Evolutionary conservation across 2,888 invertebrate genomes (phyloP).

Genomic region (Vesta saturnalis): DNA sequence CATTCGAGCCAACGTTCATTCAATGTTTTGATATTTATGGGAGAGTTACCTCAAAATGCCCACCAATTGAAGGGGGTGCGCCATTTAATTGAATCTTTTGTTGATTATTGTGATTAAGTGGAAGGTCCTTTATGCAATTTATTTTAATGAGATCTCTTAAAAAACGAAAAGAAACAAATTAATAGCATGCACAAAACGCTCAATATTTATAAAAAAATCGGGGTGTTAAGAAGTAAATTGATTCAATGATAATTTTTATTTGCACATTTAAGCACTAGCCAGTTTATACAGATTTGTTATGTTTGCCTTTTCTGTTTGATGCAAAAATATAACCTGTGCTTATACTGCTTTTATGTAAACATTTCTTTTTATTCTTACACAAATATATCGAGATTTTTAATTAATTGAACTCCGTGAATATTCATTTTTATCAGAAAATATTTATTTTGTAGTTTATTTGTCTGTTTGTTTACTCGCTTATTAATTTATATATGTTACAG

Average conservation of each 20-base stretch:
- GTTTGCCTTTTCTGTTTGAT: constrained; percentile 38
- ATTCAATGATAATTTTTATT: constrained; percentile 39
- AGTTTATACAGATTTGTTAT: constrained; percentile 39
- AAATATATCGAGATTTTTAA: constrained; percentile 38
- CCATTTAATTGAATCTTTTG: constrained; percentile 58
- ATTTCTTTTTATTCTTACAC: constrained; percentile 35
- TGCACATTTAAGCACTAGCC: constrained; percentile 37
- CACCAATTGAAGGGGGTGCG: constrained; percentile 38
- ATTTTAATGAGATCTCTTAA: constrained; percentile 47
- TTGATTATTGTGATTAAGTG: constrained; percentile 58
- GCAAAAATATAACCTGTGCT: constrained; percentile 39
- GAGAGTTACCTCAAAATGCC: constrained; percentile 55
- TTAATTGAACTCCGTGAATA: constrained; percentile 36
- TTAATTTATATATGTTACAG: constrained; percentile 27
- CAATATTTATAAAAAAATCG: constrained; percentile 18
- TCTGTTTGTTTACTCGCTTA: constrained; percentile 28
- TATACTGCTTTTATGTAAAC: constrained; percentile 32
- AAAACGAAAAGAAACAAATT: not conserved
- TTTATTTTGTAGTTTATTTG: constrained; percentile 29
- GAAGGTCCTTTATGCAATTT: constrained; percentile 58
- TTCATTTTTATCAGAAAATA: constrained; percentile 36
- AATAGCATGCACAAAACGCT: too few species aligned
- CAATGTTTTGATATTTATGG: constrained; percentile 62
- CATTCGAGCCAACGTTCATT: constrained; percentile 41
- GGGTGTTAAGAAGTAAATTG: constrained; percentile 34